Evolutionary conservation across 2,888 invertebrate genomes (phyloP).

Genomic region (Agrotis clavis): DNA sequence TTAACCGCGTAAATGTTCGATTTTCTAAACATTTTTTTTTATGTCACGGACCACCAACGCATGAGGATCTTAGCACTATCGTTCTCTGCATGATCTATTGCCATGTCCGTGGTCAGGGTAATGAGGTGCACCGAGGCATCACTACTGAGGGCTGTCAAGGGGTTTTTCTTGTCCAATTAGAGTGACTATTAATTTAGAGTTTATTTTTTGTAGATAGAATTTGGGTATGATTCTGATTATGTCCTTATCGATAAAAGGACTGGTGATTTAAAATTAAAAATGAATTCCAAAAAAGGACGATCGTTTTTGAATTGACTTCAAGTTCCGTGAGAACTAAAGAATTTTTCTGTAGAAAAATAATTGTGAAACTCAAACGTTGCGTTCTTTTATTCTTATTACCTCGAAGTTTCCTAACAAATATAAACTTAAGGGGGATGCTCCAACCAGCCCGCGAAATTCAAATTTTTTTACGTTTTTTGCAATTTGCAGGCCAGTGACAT

Average conservation of each 20-base stretch:
- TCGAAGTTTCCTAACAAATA: background rate
- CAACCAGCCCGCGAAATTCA: no score
- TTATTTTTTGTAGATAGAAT: background rate
- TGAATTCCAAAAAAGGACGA: background rate
- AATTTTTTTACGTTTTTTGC: no score
- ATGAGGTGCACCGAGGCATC: constrained; percentile 82
- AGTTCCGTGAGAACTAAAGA: background rate
- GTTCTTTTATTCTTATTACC: background rate
- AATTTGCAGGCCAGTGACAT: no score
- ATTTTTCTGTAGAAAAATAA: background rate
- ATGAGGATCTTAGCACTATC: constrained; percentile 86
- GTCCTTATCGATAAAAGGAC: background rate
- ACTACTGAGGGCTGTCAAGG: constrained; percentile 64
- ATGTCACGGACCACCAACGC: constrained; percentile 84
- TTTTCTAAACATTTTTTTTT: constrained; percentile 77
- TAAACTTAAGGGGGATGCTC: no score
- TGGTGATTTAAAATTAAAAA: background rate
- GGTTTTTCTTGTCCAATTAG: constrained; percentile 21
- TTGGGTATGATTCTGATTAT: background rate
- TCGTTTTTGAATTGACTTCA: background rate
- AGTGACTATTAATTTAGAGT: background rate
- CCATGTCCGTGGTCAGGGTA: constrained; percentile 73
- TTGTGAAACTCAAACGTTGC: background rate
- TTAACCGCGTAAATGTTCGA: constrained; percentile 80
- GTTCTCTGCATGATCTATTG: constrained; percentile 86